Conservation (phyloP, 2,113 vertebrate genomes). For the Ictidomys tridecemlineatus region DNA sequence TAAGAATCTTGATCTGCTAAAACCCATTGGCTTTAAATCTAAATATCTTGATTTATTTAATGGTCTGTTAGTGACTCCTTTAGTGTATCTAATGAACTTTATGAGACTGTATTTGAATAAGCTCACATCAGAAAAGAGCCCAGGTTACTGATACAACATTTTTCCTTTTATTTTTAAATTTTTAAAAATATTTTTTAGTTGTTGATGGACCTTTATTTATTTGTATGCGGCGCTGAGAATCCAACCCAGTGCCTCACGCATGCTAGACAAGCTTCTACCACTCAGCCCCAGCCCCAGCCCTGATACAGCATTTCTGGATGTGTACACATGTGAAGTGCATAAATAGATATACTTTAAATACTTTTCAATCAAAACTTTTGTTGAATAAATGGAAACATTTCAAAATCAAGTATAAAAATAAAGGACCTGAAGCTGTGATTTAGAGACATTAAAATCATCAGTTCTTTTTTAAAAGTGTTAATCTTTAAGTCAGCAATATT, state of each 20-base stretch:
- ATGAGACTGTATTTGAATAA: background rate
- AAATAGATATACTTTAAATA: background rate
- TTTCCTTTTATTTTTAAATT: too few relatives aligned
- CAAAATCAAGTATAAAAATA: background rate
- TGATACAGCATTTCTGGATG: background rate
- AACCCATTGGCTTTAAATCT: background rate
- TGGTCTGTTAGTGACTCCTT: background rate
- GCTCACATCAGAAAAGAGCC: background rate
- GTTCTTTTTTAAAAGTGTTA: background rate
- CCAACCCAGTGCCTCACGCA: too few relatives aligned
- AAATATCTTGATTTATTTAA: background rate
- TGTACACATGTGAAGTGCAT: background rate
- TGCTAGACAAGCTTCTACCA: too few relatives aligned
- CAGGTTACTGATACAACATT: background rate
- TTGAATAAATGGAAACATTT: constrained; percentile 8
- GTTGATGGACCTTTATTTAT: too few relatives aligned
- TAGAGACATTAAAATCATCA: background rate
- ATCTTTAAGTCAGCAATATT: constrained; percentile 16
- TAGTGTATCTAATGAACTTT: background rate
- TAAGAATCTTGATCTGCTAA: constrained; percentile 17
- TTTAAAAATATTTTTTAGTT: too few relatives aligned
- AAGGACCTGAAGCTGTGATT: background rate
- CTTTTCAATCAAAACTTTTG: constrained; percentile 26
- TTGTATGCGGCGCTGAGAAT: too few relatives aligned
- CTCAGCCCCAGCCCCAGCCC: too few relatives aligned